Base-by-base conservation (phyloP, 1,140 invertebrate species). In the Macrotrachela quadricornifera region DNA sequence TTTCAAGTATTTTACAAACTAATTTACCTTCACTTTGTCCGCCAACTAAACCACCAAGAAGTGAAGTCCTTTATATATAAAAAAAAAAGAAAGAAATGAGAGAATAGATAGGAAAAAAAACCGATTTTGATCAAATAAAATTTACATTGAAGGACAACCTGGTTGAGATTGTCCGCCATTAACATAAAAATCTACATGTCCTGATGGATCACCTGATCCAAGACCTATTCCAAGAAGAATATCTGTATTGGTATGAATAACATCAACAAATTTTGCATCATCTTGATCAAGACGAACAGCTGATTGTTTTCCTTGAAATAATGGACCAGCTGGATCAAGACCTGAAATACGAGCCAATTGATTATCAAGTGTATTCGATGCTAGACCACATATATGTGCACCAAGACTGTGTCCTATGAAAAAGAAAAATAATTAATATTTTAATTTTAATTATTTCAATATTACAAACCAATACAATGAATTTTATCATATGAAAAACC, bases 121-220 rank as follows among this genome's bases (percentile, higher is more conserved):
- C n/a, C n/a, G n/a, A n/a, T n/a, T n/a, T n/a, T n/a, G n/a, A 30
- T 30, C 21, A 30, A 30, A 30, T 30, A 30, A 4, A 38, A 16
- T 18, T 16, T n/a, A 15, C 53, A 53, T 16, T 12, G 40, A 30
- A 10, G 84, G 76, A 46, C 67, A 69, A 0, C 63, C 63, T 0
- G 67, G 66, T 55, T 69, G 68, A 43, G 63, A 43, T 47, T 55
- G 44, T 6, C 68, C 68, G 16, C 65, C 66, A 58, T 69, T 68
- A 11, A 64, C 62, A 56, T 86, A 87, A 63, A 87, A 90, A 64
- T 90, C 85, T 0, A 87, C 82, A 62, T 92, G 75, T 50, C 73
- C 78, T 11, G 79, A 62, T 0, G 76, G 60, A 6, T 53, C n/a
- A 14, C n/a, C 30, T 11, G 48, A 42, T 12, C 53, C 49, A 38